Base-by-base conservation (phyloP, 2,113 vertebrate genomes). In the Mystacornis crossleyi region DNA sequence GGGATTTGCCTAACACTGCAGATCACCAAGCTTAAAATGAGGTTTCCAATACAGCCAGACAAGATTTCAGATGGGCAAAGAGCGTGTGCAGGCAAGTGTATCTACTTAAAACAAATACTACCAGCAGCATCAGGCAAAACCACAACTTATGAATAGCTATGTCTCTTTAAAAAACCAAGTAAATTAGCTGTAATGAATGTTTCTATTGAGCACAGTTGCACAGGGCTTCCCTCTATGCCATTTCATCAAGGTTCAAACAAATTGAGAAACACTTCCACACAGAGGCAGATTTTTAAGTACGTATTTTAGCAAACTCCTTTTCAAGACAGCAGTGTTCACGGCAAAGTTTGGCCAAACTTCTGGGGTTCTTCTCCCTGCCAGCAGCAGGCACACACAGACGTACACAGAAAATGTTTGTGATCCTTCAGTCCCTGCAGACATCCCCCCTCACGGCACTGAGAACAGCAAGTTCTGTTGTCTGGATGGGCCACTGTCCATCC, bases 111-210 rank as follows among this genome's bases (percentile, higher is more conserved):
- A 93, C 92, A 93, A 95, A 96, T 73, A 84, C 69, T 94, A 96
- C 88, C 80, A 89, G 89, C 93, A 96, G 75, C 94, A 94, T 84
- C 86, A 90, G 89, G 95, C 80, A 95, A 95, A 95, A 61, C 86
- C 82, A 89, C 95, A 89, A 90, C 80, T 94, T 93, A 88, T 78
- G 93, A 90, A 96, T 95, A 90, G 75, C 34, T 91, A 54, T 10
- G 40, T 67, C 81, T 91, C 86, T 90, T 91, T 92, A 86, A 96
- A 92, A 90, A 64, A 96, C 40, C 58, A 51, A 91, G 91, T 90
- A 94, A 93, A 95, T 95, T 85, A 95, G 85, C 74, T 93, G 19
- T 86, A 94, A 94, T 89, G 89, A 97, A 95, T 82, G 90, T 84
- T 97, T 94, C 93, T 48, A 85, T 86, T 80, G 65, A 93, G 93